Evolutionary conservation across 2,888 invertebrate species (phyloP).

Genomic region (Strigamia transsilvanica): DNA sequence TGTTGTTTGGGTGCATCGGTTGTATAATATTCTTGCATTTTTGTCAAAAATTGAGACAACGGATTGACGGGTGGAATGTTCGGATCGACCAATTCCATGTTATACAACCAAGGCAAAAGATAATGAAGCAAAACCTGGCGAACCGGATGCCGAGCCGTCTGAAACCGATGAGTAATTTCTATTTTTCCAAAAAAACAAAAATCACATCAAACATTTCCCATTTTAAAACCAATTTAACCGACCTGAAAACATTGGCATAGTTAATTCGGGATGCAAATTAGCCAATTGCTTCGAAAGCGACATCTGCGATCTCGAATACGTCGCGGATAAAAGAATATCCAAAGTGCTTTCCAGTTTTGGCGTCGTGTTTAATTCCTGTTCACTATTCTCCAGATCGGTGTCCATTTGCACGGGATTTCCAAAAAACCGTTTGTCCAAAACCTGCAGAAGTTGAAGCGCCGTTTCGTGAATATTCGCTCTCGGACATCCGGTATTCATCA

Average conservation of each 20-base stretch:
- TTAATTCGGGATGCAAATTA: constrained; percentile 93
- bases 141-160: constrained; percentile 92
- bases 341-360: constrained; percentile 51
- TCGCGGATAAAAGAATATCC: constrained; percentile 61
- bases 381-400: constrained; percentile 28
- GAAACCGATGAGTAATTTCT: constrained; percentile 97
- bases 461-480: constrained; percentile 90
- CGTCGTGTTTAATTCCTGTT: constrained; percentile 21
- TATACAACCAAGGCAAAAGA: constrained; percentile 95
- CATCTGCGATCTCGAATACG: constrained; percentile 91
- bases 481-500: constrained; percentile 95
- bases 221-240: constrained; percentile 60
- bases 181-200: constrained; percentile 58
- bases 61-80: constrained; percentile 77
- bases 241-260: constrained; percentile 99
- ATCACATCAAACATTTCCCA: not conserved
- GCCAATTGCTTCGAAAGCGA: constrained; percentile 92
- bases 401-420: constrained; percentile 66
- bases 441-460: constrained; percentile 89
- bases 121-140: constrained; percentile 90
- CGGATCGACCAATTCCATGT: constrained; percentile 97
- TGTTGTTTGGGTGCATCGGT: constrained; percentile 68
- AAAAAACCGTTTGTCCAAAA: constrained; percentile 93
- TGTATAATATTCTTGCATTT: constrained; percentile 70
- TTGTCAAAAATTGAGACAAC: constrained; percentile 61